These are phyloP conservation scores for Lagorchestes hirsutus DNA, from an alignment of 2,797 vertebrate genomes.

Conservation along the genomic window DNA sequence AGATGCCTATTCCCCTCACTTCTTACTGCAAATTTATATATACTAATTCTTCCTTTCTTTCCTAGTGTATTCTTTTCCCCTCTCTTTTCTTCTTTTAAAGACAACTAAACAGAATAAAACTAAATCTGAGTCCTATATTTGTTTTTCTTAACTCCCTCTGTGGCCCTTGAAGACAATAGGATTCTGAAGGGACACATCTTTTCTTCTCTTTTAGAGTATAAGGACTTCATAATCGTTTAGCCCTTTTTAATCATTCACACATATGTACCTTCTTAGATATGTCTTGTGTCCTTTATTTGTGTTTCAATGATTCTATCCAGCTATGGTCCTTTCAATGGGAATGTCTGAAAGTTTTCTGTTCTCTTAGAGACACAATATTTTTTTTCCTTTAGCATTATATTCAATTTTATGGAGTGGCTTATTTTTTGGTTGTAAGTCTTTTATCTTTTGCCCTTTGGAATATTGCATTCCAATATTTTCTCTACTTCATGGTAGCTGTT, in stretches of 20 bases:
- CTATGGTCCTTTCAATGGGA: not conserved
- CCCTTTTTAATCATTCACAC: not conserved
- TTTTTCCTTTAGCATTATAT: not conserved
- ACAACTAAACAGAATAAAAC: not conserved
- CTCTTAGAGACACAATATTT: not conserved
- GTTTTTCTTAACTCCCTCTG: not conserved
- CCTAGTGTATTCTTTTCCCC: not conserved
- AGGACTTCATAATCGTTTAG: not conserved
- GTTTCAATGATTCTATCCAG: not conserved
- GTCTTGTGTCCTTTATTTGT: not conserved
- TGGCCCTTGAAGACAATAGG: not conserved
- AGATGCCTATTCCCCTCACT: not conserved
- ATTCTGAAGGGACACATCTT: not conserved
- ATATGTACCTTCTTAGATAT: not conserved
- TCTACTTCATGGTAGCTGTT: not conserved
- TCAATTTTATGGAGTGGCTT: not conserved
- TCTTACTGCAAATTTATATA: not conserved
- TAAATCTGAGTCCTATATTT: not conserved
- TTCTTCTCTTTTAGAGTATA: not conserved
- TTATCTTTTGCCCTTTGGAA: not conserved
- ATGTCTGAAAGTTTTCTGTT: not conserved
- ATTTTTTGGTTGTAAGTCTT: not conserved
- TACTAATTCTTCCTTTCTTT: not conserved
- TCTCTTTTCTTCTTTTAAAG: not conserved
- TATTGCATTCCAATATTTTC: not conserved